A percentile compares a stretch with the other conserved stretches of the same genome.
phyloP scores from a whole-genome alignment of 2,888 invertebrate genomes.

The Eretmocerus hayati region DNA sequence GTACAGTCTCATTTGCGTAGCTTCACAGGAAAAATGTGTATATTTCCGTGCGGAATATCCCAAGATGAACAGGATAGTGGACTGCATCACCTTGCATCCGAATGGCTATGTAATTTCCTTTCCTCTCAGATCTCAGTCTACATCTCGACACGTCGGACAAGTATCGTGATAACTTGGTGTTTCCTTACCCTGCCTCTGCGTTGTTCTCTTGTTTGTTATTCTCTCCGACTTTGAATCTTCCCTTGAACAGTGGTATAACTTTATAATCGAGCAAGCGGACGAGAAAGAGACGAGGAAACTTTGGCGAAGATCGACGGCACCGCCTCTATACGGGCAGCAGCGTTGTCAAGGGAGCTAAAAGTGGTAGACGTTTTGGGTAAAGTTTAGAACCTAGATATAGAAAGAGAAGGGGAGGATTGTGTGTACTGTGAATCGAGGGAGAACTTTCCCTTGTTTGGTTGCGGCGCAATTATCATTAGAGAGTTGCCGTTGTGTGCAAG shows the following conservation, averaged over 20 bases:
- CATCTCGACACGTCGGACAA: no score
- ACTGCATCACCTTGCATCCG: no score
- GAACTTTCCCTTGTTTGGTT: slow-evolving; percentile 14
- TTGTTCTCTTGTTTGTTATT: slow-evolving; percentile 4
- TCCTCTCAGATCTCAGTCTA: background rate
- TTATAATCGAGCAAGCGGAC: slow-evolving; percentile 17
- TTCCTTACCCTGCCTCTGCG: background rate
- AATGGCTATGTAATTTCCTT: no score
- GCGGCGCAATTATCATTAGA: slow-evolving; percentile 17
- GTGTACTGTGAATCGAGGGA: background rate
- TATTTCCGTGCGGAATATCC: no score
- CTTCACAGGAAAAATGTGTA: no score
- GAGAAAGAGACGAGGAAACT: slow-evolving; percentile 9
- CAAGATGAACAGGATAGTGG: no score
- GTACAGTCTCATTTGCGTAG: no score
- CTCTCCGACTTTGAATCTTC: background rate
- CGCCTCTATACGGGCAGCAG: background rate
- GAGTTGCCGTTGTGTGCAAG: background rate
- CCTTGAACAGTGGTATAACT: slow-evolving; percentile 12
- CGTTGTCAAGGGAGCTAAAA: slow-evolving; percentile 6
- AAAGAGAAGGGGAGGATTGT: slow-evolving; percentile 6
- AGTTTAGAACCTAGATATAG: slow-evolving; percentile 2
- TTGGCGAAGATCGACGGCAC: slow-evolving; percentile 17
- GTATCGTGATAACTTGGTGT: no score
- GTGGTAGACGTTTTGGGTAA: slow-evolving; percentile 12